Evolutionary conservation across 2,113 vertebrate genomes (phyloP).

Genomic region (Lynx canadensis): DNA sequence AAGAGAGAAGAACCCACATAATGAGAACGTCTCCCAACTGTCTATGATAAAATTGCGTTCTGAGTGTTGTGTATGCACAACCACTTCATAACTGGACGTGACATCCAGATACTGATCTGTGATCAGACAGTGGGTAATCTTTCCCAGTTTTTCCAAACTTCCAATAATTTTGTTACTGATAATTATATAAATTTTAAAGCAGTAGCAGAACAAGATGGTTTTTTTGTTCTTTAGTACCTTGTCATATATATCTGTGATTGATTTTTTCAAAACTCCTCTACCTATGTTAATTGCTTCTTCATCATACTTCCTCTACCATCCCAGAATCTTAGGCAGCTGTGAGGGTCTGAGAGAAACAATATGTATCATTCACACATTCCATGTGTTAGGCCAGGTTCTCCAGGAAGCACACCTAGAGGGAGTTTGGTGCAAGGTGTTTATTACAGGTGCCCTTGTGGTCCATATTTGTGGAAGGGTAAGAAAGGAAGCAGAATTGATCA

Average conservation of each 20-base stretch:
- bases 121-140: neutral
- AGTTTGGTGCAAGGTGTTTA: neutral
- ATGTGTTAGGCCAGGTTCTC: neutral
- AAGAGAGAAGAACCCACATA: neutral
- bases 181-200: neutral
- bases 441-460: neutral
- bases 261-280: neutral
- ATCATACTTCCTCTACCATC: neutral
- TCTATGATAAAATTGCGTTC: neutral
- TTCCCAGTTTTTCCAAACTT: neutral
- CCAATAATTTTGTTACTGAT: neutral
- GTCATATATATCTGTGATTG: neutral
- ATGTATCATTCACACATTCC: neutral
- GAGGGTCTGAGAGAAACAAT: neutral
- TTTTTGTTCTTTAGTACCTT: neutral
- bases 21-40: neutral
- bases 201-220: neutral
- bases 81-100: neutral
- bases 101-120: neutral
- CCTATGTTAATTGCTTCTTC: neutral
- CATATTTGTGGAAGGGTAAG: neutral
- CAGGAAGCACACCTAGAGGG: neutral
- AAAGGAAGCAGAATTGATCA: neutral
- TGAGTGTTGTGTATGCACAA: neutral
- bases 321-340: neutral